Conservation (phyloP, 2,797 vertebrate species). For the Acipenser oxyrinchus region DNA sequence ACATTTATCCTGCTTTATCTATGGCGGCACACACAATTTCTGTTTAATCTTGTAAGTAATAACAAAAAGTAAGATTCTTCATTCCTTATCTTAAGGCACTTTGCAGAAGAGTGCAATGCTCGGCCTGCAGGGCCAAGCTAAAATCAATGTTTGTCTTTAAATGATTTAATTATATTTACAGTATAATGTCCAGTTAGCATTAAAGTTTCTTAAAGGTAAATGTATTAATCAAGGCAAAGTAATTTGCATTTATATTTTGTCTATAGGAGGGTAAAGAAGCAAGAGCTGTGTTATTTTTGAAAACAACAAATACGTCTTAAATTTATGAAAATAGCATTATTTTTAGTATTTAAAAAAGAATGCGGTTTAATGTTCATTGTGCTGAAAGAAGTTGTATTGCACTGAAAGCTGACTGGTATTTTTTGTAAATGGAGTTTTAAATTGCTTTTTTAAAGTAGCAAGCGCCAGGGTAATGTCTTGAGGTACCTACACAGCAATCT, state of each 20-base stretch:
- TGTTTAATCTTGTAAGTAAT: no score
- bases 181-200: constrained; percentile 2
- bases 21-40: no score
- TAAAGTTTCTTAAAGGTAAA: constrained; percentile 11
- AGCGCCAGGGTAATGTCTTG: constrained; percentile 65
- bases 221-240: constrained; percentile 21
- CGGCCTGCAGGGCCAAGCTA: not conserved
- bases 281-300: constrained; percentile 31
- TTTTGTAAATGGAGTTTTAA: constrained; percentile 72
- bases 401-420: constrained; percentile 55
- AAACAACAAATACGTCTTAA: constrained; percentile 21
- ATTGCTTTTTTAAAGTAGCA: constrained; percentile 70
- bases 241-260: constrained; percentile 24
- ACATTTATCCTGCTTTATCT: no score
- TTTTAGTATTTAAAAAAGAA: constrained; percentile 40
- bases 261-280: constrained; percentile 15
- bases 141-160: not conserved
- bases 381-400: constrained; percentile 60
- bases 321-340: constrained; percentile 6
- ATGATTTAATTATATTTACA: not conserved
- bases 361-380: constrained; percentile 64
- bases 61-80: no score
- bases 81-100: no score
- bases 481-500: constrained; percentile 80
- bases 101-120: not conserved